Evolutionary conservation across 1,140 invertebrate species (phyloP), one percentile per base, ranked within the genome.

Genomic region (Doryteuthis pealeii): DNA sequence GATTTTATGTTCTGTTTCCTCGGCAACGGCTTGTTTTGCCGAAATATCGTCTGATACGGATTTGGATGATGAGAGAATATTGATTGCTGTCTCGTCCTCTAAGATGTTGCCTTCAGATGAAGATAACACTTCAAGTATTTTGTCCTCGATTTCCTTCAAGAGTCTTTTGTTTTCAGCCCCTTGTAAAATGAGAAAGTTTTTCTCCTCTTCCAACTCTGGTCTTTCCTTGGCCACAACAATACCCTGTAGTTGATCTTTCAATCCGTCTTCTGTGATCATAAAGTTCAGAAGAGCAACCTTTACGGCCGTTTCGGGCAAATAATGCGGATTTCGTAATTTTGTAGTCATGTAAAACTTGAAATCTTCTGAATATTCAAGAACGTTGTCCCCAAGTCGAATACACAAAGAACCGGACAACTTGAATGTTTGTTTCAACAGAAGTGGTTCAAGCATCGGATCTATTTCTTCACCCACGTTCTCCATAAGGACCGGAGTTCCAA

Each of bases 71-170:
- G 82, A 84, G 30, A 85, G 80, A 49, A 85, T 75, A 68, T 78
- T 76, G 35, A 85, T 85, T 4, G 84, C 84, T 2, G 75, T 82
- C 70, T 85, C 84, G 71, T 85, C 82, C 74, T 85, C 84, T 18
- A 85, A 74, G 67, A 85, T 85, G 72, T 83, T 84, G 1, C 81
- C 82, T 79, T 84, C 45, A 31, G 91, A 91, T 6, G 87, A 77
- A 28, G 89, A 93, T 1, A 98, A 89, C 76, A 96, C 92, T 86
- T 94, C 90, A 0, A 98, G 88, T 77, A 98, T 98, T 88, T 96
- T 93, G 84, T 97, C 94, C 89, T 98, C 96, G 5, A 96, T 95
- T 82, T 97, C 94, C 84, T 96, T 94, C 54, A 97, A 83, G 80
- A 94, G 90, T 65, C 78, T 80, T 71, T 85, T 83, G 75, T 86